A percentile compares a stretch with the other conserved stretches of the same genome.
Conservation (phyloP, 2,113 vertebrate species). For the Halichoerus grypus region DNA sequence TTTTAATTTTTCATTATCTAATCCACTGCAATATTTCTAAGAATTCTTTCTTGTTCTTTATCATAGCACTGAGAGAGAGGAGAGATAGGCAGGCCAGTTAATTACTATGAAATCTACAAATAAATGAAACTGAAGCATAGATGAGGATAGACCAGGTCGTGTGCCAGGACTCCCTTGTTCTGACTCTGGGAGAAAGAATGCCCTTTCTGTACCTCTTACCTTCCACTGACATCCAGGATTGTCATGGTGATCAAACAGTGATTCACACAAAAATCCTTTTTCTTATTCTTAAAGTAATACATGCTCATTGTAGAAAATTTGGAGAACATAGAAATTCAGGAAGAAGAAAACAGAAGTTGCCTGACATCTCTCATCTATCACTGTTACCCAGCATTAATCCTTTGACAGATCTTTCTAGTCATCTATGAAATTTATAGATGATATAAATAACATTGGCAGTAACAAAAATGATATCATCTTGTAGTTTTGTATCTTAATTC, state of each 20-base stretch:
- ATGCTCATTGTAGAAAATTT: background rate
- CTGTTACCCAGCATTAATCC: background rate
- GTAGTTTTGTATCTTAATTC: constrained; percentile 4
- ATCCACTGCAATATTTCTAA: background rate
- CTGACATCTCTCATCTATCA: background rate
- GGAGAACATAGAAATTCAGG: background rate
- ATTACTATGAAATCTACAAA: background rate
- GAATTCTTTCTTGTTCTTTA: background rate
- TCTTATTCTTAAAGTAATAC: background rate
- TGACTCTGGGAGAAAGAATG: background rate
- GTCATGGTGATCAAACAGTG: background rate
- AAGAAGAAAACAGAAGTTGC: background rate
- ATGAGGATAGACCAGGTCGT: background rate
- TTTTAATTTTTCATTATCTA: background rate
- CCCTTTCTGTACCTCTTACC: background rate
- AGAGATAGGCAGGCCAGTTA: background rate
- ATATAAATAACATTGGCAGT: background rate
- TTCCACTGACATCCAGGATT: background rate
- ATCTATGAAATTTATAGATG: background rate
- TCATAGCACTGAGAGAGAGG: background rate
- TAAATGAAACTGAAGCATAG: background rate
- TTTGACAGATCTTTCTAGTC: background rate
- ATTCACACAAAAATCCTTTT: background rate
- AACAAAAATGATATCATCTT: constrained; percentile 28
- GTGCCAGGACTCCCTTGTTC: fast-evolving